Percentiles rank a stretch among this genome's conserved stretches.
phyloP scores from a whole-genome alignment of 2,113 vertebrate genomes.

The Cyprinodon variegatus region DNA sequence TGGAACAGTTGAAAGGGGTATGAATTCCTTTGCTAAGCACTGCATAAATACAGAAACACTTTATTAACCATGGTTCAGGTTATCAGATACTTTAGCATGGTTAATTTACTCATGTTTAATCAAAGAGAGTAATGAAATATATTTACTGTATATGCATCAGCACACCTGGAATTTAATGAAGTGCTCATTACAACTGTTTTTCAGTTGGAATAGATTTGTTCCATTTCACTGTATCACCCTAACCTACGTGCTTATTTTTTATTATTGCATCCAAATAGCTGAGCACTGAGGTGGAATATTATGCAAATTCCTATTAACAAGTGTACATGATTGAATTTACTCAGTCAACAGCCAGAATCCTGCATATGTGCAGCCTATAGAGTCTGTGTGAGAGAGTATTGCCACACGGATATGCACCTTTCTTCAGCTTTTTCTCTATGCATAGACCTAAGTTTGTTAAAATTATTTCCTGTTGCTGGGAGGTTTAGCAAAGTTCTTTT shows the following conservation, averaged over 20 bases:
- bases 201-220: slow-evolving; percentile 54
- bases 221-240: slow-evolving; percentile 51
- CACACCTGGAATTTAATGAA: slow-evolving; percentile 60
- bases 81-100: slow-evolving; percentile 43
- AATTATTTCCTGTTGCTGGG: slow-evolving; percentile 37
- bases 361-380: slow-evolving; percentile 5
- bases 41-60: slow-evolving; percentile 26
- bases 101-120: slow-evolving; percentile 59
- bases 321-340: slow-evolving; percentile 74
- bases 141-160: slow-evolving; percentile 42
- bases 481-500: background rate
- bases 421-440: slow-evolving; percentile 45
- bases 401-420: background rate
- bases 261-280: slow-evolving; percentile 60
- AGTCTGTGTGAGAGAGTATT: background rate
- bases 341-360: slow-evolving; percentile 54
- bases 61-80: slow-evolving; percentile 15
- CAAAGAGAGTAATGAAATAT: slow-evolving; percentile 56
- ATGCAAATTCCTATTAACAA: slow-evolving; percentile 75
- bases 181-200: slow-evolving; percentile 54
- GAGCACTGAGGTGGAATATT: slow-evolving; percentile 69
- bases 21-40: background rate
- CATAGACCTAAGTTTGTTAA: slow-evolving; percentile 43
- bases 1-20: background rate
- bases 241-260: slow-evolving; percentile 52